Evolutionary conservation across 2,113 vertebrate species (phyloP).

Genomic region (Nothocercus julius): DNA sequence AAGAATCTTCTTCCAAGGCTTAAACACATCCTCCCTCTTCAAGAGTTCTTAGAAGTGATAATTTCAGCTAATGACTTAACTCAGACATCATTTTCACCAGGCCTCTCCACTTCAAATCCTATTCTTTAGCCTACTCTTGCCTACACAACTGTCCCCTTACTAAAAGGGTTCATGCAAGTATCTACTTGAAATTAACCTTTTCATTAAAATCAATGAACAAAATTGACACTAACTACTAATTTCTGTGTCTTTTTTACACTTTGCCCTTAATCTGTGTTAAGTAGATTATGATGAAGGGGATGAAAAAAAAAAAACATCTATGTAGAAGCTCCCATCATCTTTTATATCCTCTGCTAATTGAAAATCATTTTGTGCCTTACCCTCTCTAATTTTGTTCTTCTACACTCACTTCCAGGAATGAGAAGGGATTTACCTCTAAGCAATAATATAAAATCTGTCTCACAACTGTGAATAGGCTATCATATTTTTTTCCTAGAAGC

Average conservation of each 20-base stretch:
- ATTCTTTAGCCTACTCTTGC: neutral
- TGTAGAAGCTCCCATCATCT: neutral
- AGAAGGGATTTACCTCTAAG: conserved; percentile 42
- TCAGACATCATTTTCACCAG: neutral
- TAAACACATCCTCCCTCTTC: neutral
- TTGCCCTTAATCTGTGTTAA: neutral
- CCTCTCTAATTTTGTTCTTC: conserved; percentile 14
- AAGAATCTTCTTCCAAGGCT: neutral
- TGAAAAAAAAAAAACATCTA: neutral
- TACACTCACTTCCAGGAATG: neutral
- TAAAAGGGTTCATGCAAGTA: rapidly evolving
- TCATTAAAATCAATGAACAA: neutral
- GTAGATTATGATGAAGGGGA: neutral
- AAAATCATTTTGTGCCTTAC: conserved; percentile 15
- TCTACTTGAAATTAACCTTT: neutral
- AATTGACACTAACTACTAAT: neutral
- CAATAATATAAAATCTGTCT: conserved; percentile 23
- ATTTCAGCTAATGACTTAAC: neutral
- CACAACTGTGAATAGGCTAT: conserved; percentile 9
- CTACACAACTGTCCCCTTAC: neutral
- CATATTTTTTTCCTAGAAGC: conserved; percentile 33
- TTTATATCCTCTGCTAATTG: conserved; percentile 17
- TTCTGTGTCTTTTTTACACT: neutral
- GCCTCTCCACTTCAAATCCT: neutral
- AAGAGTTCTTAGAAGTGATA: neutral